Base-by-base conservation (phyloP, 2,888 invertebrate genomes). In the Orthonychiurus folsomi region DNA sequence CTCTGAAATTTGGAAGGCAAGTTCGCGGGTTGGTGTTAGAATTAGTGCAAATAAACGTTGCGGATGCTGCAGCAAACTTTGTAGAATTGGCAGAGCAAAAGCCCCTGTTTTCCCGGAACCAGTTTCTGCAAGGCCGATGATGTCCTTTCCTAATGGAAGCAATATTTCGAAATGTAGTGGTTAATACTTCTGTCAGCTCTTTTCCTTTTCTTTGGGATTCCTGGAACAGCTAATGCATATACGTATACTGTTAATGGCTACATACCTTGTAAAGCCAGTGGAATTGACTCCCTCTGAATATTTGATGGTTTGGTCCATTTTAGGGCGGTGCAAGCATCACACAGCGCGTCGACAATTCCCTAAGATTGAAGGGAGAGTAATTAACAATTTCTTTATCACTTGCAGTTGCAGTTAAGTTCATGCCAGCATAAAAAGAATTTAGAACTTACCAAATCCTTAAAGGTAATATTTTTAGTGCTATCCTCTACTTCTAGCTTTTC, bases 31-130 rank as follows among this genome's bases (percentile, higher is more conserved):
- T 0, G 99, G 99, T 20, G 99, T 97, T 59, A 99, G 78, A 69
- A 99, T 81, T 0, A 96, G 79, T 0, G 93, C 93, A 79, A 93
- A 99, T 75, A 95, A 87, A 76, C 95, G 82, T 76, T 96, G 96
- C 0, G 96, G 96, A 75, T 86, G 87, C 71, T 93, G 88, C 52
- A 99, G 78, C 20, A 97, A 79, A 0, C 89, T 83, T 75, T 99
- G 97, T 28, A 99, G 78, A 68, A 99, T 96, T 0, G 99, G 99
- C 65, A 99, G 77, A 0, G 95, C 95, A 79, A 99, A 99, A 0
- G 99, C 95, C 3, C 90, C 99, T 0, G 99, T 99, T 80, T 99
- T 99, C 1, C 94, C 94, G 0, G 93, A 94, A 1, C 94, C 94
- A 1, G 90, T 88, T 77, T 88, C 87, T n/a, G 87, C 90, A 75